phyloP scores from a whole-genome alignment of 2,888 invertebrate genomes.

The Margaritifera margaritifera region DNA sequence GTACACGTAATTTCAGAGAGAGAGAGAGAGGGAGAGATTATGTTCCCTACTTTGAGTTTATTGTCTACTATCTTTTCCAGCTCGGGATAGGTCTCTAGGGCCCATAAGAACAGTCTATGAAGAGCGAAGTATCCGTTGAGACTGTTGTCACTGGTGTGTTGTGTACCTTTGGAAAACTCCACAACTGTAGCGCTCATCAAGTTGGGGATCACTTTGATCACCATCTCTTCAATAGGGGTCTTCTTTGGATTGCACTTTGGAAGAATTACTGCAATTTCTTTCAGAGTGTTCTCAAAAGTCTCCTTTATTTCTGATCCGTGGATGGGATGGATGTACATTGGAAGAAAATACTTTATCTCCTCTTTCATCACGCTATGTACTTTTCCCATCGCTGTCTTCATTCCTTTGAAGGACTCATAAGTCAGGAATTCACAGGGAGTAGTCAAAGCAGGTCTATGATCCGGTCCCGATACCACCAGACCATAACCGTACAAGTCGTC shows the following conservation, averaged over 20 bases:
- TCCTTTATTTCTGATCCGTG: constrained; percentile 55
- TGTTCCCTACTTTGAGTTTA: constrained; percentile 41
- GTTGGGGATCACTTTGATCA: constrained; percentile 61
- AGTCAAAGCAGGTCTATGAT: constrained; percentile 54
- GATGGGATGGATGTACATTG: constrained; percentile 54
- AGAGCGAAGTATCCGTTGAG: constrained; percentile 63
- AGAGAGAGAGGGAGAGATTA: constrained; percentile 5
- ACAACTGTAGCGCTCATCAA: constrained; percentile 64
- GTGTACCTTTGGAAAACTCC: constrained; percentile 65
- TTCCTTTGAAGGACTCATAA: constrained; percentile 52
- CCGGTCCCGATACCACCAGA: constrained; percentile 57
- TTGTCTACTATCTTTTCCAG: constrained; percentile 49
- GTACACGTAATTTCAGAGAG: not conserved
- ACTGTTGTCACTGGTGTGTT: constrained; percentile 64
- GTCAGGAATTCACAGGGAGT: constrained; percentile 63
- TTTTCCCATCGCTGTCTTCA: constrained; percentile 53
- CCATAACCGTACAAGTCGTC: constrained; percentile 61
- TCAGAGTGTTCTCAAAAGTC: constrained; percentile 49
- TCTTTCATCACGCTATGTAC: constrained; percentile 64
- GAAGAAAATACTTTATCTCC: constrained; percentile 58
- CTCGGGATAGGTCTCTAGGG: constrained; percentile 57
- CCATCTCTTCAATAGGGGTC: constrained; percentile 52
- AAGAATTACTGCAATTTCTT: constrained; percentile 49
- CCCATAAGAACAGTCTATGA: constrained; percentile 61
- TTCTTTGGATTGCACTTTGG: constrained; percentile 55